Conservation (phyloP, 1,140 invertebrate genomes). For the Magallana ariakensis region DNA sequence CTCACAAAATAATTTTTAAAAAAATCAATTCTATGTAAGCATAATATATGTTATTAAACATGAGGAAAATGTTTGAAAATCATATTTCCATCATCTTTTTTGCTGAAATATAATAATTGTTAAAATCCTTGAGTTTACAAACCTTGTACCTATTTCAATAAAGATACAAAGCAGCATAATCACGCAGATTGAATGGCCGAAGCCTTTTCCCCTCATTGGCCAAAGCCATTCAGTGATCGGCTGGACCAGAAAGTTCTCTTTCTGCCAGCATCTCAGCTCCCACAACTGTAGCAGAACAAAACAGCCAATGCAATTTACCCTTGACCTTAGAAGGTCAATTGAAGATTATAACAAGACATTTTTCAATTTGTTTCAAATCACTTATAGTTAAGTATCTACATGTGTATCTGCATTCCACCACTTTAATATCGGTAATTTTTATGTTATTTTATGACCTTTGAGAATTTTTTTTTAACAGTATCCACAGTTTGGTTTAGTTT, state of each 20-base stretch:
- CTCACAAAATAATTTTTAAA: background rate
- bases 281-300: conserved; percentile 41
- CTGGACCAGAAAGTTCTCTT: conserved; percentile 24
- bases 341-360: background rate
- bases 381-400: background rate
- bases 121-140: background rate
- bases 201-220: conserved; percentile 17
- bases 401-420: background rate
- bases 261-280: conserved; percentile 7
- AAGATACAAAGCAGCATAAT: conserved; percentile 3
- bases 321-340: background rate
- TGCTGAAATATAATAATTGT: background rate
- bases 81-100: background rate
- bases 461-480: too few species aligned
- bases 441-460: too few species aligned
- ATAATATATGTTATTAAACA: background rate
- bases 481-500: too few species aligned
- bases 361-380: background rate
- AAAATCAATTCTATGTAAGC: background rate
- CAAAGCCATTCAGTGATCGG: conserved; percentile 13
- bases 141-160: conserved; percentile 7
- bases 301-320: conserved; percentile 21
- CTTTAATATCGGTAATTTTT: too few species aligned
- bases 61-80: background rate
- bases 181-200: conserved; percentile 16